These are phyloP conservation scores for Timema cristinae DNA, from an alignment of 2,888 invertebrate genomes.

Conservation along the genomic window DNA sequence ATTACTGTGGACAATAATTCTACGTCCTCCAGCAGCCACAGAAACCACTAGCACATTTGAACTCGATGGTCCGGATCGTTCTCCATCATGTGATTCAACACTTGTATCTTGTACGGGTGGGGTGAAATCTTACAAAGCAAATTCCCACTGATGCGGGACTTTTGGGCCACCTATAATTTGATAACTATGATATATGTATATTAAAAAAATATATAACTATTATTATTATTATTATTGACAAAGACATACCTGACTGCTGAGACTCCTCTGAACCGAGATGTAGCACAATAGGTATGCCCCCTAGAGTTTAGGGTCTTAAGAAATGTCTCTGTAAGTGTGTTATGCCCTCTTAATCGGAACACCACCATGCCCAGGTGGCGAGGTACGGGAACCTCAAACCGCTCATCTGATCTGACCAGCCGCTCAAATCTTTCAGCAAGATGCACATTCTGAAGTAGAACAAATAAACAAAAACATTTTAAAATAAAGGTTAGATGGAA, in stretches of 20 bases:
- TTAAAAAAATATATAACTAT: too few relatives aligned
- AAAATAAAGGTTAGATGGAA: too few relatives aligned
- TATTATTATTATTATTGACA: too few relatives aligned
- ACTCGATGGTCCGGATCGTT: background rate
- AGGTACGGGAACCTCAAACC: background rate
- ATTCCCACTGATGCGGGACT: too few relatives aligned
- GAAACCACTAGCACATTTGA: background rate
- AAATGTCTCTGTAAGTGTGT: background rate
- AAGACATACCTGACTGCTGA: conserved; percentile 3
- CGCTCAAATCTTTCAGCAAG: background rate
- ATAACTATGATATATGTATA: too few relatives aligned
- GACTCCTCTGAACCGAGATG: background rate
- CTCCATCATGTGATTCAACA: background rate
- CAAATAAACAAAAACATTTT: too few relatives aligned
- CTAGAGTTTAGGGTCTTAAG: background rate
- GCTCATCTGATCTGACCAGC: background rate
- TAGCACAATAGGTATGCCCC: background rate
- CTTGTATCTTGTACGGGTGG: background rate
- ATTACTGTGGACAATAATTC: background rate
- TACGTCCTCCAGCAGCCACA: background rate
- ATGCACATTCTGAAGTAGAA: background rate
- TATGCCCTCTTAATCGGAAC: conserved; percentile 1
- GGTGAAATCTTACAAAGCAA: too few relatives aligned
- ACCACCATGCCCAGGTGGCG: background rate
- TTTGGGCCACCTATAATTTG: too few relatives aligned